Conservation (phyloP, 1,140 invertebrate species). For the Drosophila arizonae region DNA sequence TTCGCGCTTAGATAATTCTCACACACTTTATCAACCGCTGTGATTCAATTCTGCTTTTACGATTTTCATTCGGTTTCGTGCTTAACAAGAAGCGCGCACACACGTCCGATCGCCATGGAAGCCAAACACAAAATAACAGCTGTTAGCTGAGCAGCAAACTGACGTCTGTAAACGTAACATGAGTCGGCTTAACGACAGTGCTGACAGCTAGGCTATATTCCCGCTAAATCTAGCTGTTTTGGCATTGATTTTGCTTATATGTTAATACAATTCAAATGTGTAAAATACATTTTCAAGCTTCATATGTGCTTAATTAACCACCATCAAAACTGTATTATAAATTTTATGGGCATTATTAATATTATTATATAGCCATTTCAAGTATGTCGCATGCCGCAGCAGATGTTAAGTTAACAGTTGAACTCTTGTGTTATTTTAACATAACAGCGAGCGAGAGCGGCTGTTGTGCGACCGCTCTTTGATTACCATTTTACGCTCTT, state of each 20-base stretch:
- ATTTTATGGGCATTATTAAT: too few species aligned
- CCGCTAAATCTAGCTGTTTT: slow-evolving; percentile 7
- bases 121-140: slow-evolving; percentile 42
- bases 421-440: slow-evolving; percentile 4
- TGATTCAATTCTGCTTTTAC: slow-evolving; percentile 29
- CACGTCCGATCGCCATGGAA: slow-evolving; percentile 47
- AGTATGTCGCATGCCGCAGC: not conserved
- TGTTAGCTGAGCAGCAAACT: slow-evolving; percentile 12
- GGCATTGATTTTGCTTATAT: not conserved
- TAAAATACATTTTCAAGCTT: too few species aligned
- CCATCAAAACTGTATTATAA: not conserved
- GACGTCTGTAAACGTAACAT: slow-evolving; percentile 14
- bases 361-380: not conserved
- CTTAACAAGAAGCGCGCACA: slow-evolving; percentile 32
- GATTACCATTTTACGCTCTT: slow-evolving; percentile 21
- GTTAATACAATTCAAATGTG: too few species aligned
- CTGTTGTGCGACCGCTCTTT: slow-evolving; percentile 7
- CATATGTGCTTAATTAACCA: too few species aligned
- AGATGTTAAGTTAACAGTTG: slow-evolving; percentile 20
- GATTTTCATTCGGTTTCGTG: slow-evolving; percentile 31
- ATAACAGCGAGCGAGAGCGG: slow-evolving; percentile 16
- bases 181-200: slow-evolving; percentile 16
- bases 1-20: slow-evolving; percentile 34
- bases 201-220: slow-evolving; percentile 3
- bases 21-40: slow-evolving; percentile 39